phyloP scores from a whole-genome alignment of 2,797 vertebrate species.

The Argya squamiceps region DNA sequence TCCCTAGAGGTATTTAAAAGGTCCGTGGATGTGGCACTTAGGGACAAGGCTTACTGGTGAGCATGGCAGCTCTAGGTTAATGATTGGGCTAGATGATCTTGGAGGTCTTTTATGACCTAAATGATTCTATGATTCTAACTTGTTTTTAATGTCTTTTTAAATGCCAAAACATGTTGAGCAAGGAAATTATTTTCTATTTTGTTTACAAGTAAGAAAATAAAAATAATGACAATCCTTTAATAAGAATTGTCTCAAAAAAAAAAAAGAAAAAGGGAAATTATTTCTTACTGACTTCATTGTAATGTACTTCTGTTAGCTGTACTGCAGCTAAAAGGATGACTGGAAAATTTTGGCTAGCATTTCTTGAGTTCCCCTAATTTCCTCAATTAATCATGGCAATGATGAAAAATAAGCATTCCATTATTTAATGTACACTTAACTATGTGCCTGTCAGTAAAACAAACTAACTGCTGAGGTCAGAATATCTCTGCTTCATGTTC shows the following conservation, averaged over 20 bases:
- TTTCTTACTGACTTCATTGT: background rate
- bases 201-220: background rate
- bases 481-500: background rate
- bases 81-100: background rate
- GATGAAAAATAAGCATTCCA: background rate
- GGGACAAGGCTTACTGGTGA: background rate
- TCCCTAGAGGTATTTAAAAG: background rate
- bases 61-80: background rate
- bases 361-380: background rate
- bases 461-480: background rate
- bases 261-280: background rate
- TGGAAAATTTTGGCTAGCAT: background rate
- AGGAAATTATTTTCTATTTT: background rate
- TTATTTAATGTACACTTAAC: background rate
- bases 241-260: background rate
- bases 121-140: background rate
- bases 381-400: background rate
- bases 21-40: background rate
- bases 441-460: background rate
- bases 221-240: background rate
- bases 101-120: background rate
- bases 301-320: background rate
- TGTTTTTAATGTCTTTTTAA: background rate
- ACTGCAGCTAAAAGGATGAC: background rate
- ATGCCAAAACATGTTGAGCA: background rate